Conservation (phyloP, 2,888 invertebrate genomes). For the Celastrina argiolus region DNA sequence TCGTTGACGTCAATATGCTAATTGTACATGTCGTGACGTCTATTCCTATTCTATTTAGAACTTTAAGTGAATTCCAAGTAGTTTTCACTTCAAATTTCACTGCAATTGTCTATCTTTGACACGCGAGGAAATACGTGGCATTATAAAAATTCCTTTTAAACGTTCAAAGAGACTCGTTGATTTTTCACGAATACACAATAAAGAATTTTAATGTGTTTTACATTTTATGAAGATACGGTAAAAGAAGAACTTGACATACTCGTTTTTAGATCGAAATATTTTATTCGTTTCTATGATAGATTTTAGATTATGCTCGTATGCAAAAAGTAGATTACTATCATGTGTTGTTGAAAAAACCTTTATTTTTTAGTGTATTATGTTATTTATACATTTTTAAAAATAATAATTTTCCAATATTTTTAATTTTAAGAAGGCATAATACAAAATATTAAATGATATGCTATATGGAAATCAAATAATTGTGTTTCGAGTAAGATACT, state of each 20-base stretch:
- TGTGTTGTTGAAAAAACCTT: too few relatives aligned
- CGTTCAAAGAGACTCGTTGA: conserved; percentile 22
- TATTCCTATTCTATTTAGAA: conserved; percentile 7
- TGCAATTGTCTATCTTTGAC: neutral
- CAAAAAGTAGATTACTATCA: too few relatives aligned
- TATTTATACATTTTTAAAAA: too few relatives aligned
- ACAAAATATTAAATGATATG: too few relatives aligned
- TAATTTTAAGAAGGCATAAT: too few relatives aligned
- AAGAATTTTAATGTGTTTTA: neutral
- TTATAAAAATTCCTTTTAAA: conserved; percentile 5
- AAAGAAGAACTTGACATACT: neutral
- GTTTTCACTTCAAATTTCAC: neutral
- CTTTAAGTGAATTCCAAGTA: conserved; percentile 7
- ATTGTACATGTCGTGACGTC: conserved; percentile 1
- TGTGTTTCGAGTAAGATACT: too few relatives aligned
- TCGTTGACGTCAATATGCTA: neutral
- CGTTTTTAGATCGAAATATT: neutral
- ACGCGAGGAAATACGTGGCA: conserved; percentile 1
- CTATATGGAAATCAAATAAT: too few relatives aligned
- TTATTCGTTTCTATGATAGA: neutral
- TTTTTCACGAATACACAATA: neutral
- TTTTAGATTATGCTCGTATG: too few relatives aligned
- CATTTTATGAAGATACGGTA: neutral
- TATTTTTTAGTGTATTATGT: too few relatives aligned
- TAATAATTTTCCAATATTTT: too few relatives aligned